Evolutionary conservation across 1,140 invertebrate genomes (phyloP).

Genomic region (Aphaenogaster ashmeadi): DNA sequence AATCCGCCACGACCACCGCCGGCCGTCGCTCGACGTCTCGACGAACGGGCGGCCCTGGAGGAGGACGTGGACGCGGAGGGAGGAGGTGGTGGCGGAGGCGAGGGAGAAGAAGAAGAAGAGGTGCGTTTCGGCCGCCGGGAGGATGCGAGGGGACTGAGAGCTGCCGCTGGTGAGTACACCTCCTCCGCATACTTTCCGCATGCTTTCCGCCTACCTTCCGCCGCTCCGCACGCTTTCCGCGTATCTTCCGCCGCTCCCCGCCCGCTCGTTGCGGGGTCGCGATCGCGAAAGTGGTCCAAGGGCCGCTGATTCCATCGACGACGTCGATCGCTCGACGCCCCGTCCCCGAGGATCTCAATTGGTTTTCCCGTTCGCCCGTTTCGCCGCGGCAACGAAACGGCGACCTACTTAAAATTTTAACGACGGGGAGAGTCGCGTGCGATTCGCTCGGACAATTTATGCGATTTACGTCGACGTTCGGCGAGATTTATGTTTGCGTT

Average conservation of each 20-base stretch:
- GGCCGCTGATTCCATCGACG: background rate
- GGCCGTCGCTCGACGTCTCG: conserved; percentile 27
- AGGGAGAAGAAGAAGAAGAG: background rate
- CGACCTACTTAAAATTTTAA: no score
- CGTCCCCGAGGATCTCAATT: background rate
- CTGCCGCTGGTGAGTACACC: conserved; percentile 9
- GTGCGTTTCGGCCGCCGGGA: conserved; percentile 13
- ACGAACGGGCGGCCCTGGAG: conserved; percentile 1
- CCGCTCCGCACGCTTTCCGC: background rate
- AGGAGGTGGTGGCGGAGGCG: background rate
- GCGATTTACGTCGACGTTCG: background rate
- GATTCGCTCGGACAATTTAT: background rate
- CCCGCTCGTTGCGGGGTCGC: no score
- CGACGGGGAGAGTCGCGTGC: no score
- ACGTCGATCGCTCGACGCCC: background rate
- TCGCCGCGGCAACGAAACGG: no score
- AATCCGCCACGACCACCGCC: conserved; percentile 16
- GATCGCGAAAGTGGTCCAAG: background rate
- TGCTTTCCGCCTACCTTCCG: no score
- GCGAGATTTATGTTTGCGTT: background rate
- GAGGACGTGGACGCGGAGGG: conserved; percentile 18
- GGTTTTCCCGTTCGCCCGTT: background rate
- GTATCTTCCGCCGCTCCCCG: background rate
- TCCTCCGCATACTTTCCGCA: background rate
- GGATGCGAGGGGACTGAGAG: conserved; percentile 31